A percentile compares a stretch with the other conserved stretches of the same genome.
phyloP scores from a whole-genome alignment of 2,888 invertebrate genomes.

The Steromphala cineraria region DNA sequence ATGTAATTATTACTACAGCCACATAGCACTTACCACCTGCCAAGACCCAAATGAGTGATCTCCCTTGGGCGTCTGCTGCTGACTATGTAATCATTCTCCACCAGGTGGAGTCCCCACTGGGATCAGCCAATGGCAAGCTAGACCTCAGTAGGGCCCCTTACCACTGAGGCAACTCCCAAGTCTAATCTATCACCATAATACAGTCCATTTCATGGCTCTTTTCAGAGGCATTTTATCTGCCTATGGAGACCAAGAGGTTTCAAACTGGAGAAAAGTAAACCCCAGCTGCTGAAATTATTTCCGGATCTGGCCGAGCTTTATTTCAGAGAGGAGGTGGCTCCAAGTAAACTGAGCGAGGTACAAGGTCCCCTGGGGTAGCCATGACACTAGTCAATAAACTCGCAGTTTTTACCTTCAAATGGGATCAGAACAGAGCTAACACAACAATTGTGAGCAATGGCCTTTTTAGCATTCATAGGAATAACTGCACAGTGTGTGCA shows the following conservation, averaged over 20 bases:
- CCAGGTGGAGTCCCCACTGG: slow-evolving; percentile 47
- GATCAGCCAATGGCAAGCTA: slow-evolving; percentile 48
- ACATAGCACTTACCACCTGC: slow-evolving; percentile 42
- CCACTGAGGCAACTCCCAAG: slow-evolving; percentile 46
- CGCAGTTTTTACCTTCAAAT: not conserved
- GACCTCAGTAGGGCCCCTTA: slow-evolving; percentile 42
- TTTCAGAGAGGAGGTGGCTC: slow-evolving; percentile 10
- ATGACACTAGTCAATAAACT: slow-evolving; percentile 27
- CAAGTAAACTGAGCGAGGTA: slow-evolving; percentile 12
- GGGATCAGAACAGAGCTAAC: slow-evolving; percentile 17
- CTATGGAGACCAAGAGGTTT: slow-evolving; percentile 40
- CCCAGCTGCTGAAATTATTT: slow-evolving; percentile 36
- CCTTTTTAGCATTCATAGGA: not conserved
- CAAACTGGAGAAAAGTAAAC: slow-evolving; percentile 30
- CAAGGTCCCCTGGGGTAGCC: slow-evolving; percentile 16
- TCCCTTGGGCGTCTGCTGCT: slow-evolving; percentile 36
- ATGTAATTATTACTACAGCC: slow-evolving; percentile 38
- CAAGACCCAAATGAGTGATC: slow-evolving; percentile 39
- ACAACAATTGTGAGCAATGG: slow-evolving; percentile 5
- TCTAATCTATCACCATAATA: slow-evolving; percentile 62
- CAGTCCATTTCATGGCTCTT: slow-evolving; percentile 53
- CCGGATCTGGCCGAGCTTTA: slow-evolving; percentile 28
- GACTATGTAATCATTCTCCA: slow-evolving; percentile 46
- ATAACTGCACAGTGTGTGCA: no score
- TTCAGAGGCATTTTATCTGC: slow-evolving; percentile 51